phyloP scores from a whole-genome alignment of 2,797 vertebrate genomes.

The Squalus acanthias region DNA sequence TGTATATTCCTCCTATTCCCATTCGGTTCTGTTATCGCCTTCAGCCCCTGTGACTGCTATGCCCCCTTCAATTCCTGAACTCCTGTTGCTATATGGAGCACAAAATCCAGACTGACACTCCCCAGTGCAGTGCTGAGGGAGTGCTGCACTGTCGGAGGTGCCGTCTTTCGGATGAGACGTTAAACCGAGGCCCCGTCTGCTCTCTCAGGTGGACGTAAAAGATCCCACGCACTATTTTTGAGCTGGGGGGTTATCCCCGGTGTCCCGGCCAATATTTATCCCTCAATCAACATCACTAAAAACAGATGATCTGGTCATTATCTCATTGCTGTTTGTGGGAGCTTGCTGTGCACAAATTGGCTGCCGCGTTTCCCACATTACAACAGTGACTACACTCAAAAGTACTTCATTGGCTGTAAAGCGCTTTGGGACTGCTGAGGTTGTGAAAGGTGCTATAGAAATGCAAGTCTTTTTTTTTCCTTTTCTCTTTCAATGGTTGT shows the following conservation, averaged over 20 bases:
- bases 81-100: not conserved
- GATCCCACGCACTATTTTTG: not conserved
- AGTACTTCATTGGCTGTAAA: not conserved
- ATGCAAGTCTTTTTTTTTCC: not conserved
- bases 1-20: not conserved
- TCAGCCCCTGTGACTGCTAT: not conserved
- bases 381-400: not conserved
- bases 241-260: not conserved
- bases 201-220: not conserved
- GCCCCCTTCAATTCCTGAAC: not conserved
- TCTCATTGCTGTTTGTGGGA: not conserved
- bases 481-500: not conserved
- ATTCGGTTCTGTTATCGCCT: not conserved
- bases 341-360: not conserved
- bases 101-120: too few relatives aligned
- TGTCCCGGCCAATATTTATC: not conserved
- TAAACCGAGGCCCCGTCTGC: not conserved
- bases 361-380: not conserved
- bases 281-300: too few relatives aligned
- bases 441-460: not conserved
- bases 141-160: not conserved
- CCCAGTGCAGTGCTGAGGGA: not conserved
- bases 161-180: not conserved
- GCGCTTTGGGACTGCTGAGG: not conserved
- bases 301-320: not conserved